Evolutionary conservation across 1,140 invertebrate genomes (phyloP), one percentile per base, ranked within the genome.

Genomic region (Drosophila ogumai): DNA sequence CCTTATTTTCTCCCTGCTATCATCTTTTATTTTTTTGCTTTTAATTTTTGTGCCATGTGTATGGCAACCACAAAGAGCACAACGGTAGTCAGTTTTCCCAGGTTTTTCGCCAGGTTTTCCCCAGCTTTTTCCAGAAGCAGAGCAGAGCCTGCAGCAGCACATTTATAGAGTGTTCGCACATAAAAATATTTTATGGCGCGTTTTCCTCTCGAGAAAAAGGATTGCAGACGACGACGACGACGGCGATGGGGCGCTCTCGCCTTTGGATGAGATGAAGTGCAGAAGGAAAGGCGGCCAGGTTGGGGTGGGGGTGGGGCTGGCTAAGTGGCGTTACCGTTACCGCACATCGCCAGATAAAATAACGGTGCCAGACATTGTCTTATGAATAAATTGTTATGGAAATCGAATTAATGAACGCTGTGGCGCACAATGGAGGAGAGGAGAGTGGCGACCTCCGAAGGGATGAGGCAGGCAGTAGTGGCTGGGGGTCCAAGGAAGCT

Each of bases 361-460:
- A 91, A 91, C 91, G 90, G 90, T 91, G 90, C 90, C 91, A 92
- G 91, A 92, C 91, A 92, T 91, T 91, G 91, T 92, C 91, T 92
- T 92, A 92, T 92, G 91, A 92, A 92, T 92, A 92, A 92, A 92
- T 92, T 92, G 91, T 92, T 92, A 92, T 92, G 91, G 90, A 91
- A 92, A 92, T 92, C 91, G 91, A 92, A 92, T 92, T 92, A 92
- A 92, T 92, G 91, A 92, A 91, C 88, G 91, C 90, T 88, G 81
- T 81, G 86, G 84, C 88, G 81, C 81, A 82, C 81, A 81, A 79
- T 88, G 81, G 64, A 68, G 79, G 66, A 38, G 19, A 13, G 34
- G 34, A 6, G 31, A n/a, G 25, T 46, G 44, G 50, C 64, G 64
- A 66, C 58, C 41, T 46, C 63, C 63, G 13, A 46, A 43, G 5